These are phyloP conservation scores for Agonopterix subpropinquella DNA, from an alignment of 2,888 invertebrate species.

Conservation along the genomic window DNA sequence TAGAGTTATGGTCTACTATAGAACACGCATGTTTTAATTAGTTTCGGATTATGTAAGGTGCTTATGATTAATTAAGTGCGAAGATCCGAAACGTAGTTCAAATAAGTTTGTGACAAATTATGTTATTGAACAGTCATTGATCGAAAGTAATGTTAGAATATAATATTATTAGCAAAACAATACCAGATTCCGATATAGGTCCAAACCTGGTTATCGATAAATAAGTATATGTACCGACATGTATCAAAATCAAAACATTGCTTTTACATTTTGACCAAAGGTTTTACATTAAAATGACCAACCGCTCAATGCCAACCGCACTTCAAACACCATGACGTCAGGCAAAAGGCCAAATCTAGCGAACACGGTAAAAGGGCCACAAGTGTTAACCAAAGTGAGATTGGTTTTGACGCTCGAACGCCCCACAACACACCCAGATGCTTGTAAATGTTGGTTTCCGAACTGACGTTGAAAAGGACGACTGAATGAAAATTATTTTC, in stretches of 20 bases:
- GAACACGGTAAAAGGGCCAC: slow-evolving; percentile 28
- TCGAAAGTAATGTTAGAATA: too few species aligned
- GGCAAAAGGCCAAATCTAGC: slow-evolving; percentile 34
- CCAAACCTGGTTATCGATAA: too few species aligned
- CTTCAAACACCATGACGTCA: slow-evolving; percentile 24
- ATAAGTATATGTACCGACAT: too few species aligned
- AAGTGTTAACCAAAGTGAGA: slow-evolving; percentile 28
- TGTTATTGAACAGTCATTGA: too few species aligned
- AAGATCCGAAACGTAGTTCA: not conserved
- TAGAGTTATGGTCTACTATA: slow-evolving; percentile 15
- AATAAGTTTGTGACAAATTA: too few species aligned
- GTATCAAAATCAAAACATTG: too few species aligned
- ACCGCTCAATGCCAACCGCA: slow-evolving; percentile 14
- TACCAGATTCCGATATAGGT: too few species aligned
- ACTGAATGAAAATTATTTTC: slow-evolving; percentile 12
- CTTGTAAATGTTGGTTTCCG: slow-evolving; percentile 26
- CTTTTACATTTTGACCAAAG: not conserved
- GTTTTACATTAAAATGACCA: slow-evolving; percentile 14
- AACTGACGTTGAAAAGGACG: slow-evolving; percentile 23
- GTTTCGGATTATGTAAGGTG: slow-evolving; percentile 44
- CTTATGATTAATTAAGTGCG: slow-evolving; percentile 2
- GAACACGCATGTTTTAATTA: slow-evolving; percentile 54
- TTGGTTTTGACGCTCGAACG: slow-evolving; percentile 48
- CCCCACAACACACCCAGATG: slow-evolving; percentile 23
- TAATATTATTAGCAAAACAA: too few species aligned